Evolutionary conservation across 2,113 vertebrate genomes (phyloP).

Genomic region (Marcusenius ussheri): DNA sequence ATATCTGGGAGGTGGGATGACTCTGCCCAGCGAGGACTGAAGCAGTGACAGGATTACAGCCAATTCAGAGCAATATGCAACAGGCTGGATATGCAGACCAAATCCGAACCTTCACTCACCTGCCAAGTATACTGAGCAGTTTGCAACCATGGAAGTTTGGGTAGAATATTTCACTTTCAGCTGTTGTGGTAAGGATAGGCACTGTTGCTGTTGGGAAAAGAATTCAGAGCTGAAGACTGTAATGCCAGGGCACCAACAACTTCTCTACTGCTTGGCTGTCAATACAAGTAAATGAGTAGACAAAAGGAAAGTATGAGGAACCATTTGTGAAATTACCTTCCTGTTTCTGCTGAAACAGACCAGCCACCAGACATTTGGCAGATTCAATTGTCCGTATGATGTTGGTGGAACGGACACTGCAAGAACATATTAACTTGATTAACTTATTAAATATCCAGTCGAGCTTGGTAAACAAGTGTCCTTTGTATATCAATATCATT

Average conservation of each 20-base stretch:
- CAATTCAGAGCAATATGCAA: slow-evolving; percentile 25
- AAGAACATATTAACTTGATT: slow-evolving; percentile 30
- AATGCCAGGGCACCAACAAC: background rate
- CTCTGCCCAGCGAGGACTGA: slow-evolving; percentile 61
- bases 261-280: background rate
- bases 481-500: slow-evolving; percentile 26
- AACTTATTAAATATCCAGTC: background rate
- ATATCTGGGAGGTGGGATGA: slow-evolving; percentile 66
- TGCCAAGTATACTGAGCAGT: slow-evolving; percentile 58
- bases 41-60: slow-evolving; percentile 33
- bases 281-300: background rate
- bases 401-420: slow-evolving; percentile 86
- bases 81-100: slow-evolving; percentile 27
- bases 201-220: slow-evolving; percentile 55
- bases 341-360: slow-evolving; percentile 80
- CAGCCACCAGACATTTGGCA: slow-evolving; percentile 81
- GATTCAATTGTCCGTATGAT: slow-evolving; percentile 89
- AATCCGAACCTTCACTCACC: slow-evolving; percentile 53
- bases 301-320: background rate
- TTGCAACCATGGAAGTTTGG: slow-evolving; percentile 79
- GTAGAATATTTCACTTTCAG: slow-evolving; percentile 81
- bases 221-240: background rate
- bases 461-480: background rate
- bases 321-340: slow-evolving; percentile 59
- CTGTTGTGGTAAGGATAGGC: slow-evolving; percentile 70